Evolutionary conservation across 2,113 vertebrate genomes (phyloP).

Genomic region (Perca flavescens): DNA sequence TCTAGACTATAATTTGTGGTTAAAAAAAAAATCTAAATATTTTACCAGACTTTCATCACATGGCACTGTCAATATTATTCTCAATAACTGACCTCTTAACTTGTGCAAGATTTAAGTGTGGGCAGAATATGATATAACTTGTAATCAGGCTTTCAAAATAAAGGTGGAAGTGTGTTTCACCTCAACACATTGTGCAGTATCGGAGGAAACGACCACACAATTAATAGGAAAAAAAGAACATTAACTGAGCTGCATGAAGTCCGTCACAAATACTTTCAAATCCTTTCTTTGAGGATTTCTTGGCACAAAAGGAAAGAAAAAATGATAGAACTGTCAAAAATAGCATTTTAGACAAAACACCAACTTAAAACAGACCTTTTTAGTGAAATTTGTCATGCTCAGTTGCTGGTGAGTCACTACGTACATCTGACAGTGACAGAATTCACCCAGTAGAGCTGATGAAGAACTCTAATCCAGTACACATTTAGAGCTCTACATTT

Average conservation of each 20-base stretch:
- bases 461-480: slow-evolving; percentile 17
- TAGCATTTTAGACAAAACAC: background rate
- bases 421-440: slow-evolving; percentile 27
- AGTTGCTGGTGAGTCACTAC: background rate
- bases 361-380: background rate
- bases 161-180: slow-evolving; percentile 1
- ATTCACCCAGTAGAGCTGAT: slow-evolving; percentile 9
- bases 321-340: background rate
- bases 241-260: background rate
- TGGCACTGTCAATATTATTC: background rate
- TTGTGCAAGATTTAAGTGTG: background rate
- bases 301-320: background rate
- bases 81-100: slow-evolving; percentile 3
- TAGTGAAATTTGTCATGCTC: slow-evolving; percentile 17
- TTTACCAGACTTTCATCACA: background rate
- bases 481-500: slow-evolving; percentile 17
- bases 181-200: background rate
- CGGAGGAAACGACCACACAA: background rate
- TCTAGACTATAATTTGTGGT: background rate
- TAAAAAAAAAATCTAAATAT: background rate
- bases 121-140: background rate
- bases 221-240: background rate
- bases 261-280: background rate
- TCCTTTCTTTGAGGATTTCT: background rate
- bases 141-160: background rate